Conservation (phyloP, 2,113 vertebrate species). For the Pelmatolapia mariae region DNA sequence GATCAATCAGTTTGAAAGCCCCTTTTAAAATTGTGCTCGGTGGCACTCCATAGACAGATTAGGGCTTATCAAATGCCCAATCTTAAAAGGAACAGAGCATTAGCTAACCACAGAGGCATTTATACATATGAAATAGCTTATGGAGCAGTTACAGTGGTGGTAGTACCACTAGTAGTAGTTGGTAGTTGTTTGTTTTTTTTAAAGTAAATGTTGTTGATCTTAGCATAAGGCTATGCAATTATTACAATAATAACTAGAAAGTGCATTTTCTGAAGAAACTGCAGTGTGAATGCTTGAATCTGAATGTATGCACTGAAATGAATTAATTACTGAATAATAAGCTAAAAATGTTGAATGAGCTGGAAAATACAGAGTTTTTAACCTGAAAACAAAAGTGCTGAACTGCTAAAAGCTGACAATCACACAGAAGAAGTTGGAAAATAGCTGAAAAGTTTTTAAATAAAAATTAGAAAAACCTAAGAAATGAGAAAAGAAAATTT, state of each 20-base stretch:
- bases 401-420: no score
- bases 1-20: conserved; percentile 23
- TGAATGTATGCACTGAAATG: no score
- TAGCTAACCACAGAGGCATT: background rate
- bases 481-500: no score
- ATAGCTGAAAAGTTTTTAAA: no score
- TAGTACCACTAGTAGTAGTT: background rate
- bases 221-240: background rate
- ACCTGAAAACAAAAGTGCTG: no score
- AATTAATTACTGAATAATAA: no score
- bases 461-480: no score
- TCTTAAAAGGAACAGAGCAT: conserved; percentile 14
- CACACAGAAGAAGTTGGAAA: no score
- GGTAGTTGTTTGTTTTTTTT: background rate
- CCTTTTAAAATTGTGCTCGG: conserved; percentile 15
- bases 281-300: no score
- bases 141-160: background rate
- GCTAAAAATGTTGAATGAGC: no score
- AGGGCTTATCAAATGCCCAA: conserved; percentile 9
- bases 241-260: background rate
- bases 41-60: conserved; percentile 2
- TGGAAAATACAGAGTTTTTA: no score
- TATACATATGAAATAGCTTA: background rate
- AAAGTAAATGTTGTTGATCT: background rate
- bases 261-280: no score